These are phyloP conservation scores for Galagoides demidoff DNA, from an alignment of 2,797 vertebrate genomes.

Conservation along the genomic window DNA sequence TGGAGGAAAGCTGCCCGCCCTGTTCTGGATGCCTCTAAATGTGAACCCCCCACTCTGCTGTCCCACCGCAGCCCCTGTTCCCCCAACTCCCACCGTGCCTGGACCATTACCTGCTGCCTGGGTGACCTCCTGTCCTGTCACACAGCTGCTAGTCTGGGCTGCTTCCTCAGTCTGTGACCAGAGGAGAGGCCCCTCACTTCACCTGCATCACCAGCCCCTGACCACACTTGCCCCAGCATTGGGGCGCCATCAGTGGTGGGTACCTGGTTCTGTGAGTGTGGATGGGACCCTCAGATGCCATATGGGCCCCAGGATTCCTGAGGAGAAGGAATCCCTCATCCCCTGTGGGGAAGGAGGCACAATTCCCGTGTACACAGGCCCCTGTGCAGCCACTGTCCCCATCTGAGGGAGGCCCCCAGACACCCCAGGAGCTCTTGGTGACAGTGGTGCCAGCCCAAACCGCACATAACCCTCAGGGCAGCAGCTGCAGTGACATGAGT, in stretches of 20 bases:
- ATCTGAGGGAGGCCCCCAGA: neutral
- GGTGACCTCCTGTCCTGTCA: neutral
- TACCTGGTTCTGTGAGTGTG: neutral
- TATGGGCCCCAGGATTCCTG: neutral
- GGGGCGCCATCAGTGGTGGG: rapidly evolving
- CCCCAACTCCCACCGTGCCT: rapidly evolving
- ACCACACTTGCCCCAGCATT: rapidly evolving
- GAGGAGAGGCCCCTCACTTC: too few relatives aligned
- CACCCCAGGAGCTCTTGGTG: neutral
- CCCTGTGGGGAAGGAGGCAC: neutral
- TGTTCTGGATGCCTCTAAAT: neutral
- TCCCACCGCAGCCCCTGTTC: neutral
- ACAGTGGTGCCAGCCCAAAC: neutral
- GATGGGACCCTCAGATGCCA: rapidly evolving
- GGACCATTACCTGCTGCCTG: neutral
- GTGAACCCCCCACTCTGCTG: slow-evolving; percentile 12
- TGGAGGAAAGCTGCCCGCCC: rapidly evolving
- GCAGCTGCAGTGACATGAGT: slow-evolving; percentile 43
- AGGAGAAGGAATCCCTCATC: neutral
- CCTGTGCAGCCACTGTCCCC: neutral
- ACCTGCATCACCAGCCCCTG: neutral
- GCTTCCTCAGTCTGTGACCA: neutral
- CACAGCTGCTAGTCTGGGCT: rapidly evolving
- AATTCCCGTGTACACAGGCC: rapidly evolving
- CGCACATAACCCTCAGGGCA: neutral